Evolutionary conservation across 2,113 vertebrate genomes (phyloP).

Genomic region (Amblyopsis rosae): DNA sequence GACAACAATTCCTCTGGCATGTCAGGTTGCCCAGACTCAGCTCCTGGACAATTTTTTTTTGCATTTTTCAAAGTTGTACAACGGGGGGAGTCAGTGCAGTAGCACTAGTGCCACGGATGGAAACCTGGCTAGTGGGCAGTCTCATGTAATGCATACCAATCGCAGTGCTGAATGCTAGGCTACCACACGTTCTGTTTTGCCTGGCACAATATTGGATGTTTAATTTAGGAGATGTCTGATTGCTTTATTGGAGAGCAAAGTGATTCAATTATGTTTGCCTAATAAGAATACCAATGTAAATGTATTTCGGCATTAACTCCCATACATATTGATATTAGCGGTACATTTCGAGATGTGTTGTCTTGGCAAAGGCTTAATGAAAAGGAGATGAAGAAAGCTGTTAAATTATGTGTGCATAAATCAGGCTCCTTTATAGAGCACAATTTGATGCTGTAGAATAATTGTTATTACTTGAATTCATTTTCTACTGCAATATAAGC

Average conservation of each 20-base stretch:
- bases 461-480: too few species aligned
- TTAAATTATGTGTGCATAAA: constrained; percentile 15
- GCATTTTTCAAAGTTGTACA: too few species aligned
- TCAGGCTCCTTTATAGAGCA: constrained; percentile 5
- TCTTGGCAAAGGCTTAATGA: constrained; percentile 26
- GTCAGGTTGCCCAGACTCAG: too few species aligned
- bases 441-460: not conserved
- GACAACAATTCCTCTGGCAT: too few species aligned
- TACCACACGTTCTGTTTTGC: not conserved
- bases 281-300: constrained; percentile 62
- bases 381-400: constrained; percentile 22
- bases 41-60: not conserved
- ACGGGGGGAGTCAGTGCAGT: too few species aligned
- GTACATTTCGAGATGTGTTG: constrained; percentile 17
- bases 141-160: constrained; percentile 52
- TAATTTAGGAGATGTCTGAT: constrained; percentile 62
- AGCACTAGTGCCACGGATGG: not conserved
- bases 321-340: constrained; percentile 63
- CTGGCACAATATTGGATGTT: constrained; percentile 46
- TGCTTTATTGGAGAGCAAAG: constrained; percentile 59
- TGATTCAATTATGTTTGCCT: constrained; percentile 60
- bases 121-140: not conserved
- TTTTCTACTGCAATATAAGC: too few species aligned
- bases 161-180: constrained; percentile 7
- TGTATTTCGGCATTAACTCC: constrained; percentile 41